Evolutionary conservation across 2,113 vertebrate genomes (phyloP).

Genomic region (Stomatorhinus ivindoensis): DNA sequence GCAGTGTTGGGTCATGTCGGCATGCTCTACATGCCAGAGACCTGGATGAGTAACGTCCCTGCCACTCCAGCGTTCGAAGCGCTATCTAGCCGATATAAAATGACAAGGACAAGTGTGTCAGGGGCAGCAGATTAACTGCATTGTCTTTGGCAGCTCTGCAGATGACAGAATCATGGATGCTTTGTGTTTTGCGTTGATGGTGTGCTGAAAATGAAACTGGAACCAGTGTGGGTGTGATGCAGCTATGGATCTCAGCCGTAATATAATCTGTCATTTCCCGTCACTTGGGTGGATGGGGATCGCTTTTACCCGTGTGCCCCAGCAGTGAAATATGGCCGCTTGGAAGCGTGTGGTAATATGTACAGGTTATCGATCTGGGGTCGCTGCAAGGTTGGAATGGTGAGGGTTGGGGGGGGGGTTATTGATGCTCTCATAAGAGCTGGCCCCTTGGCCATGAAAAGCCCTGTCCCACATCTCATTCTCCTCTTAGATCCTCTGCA

Average conservation of each 20-base stretch:
- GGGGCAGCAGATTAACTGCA: constrained; percentile 29
- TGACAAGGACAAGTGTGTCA: constrained; percentile 32
- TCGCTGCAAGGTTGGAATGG: neutral
- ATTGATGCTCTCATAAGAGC: neutral
- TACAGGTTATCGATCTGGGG: constrained; percentile 7
- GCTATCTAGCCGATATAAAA: constrained; percentile 30
- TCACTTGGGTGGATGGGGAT: neutral
- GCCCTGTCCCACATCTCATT: neutral
- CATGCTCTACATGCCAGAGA: constrained; percentile 14
- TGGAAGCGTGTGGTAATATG: neutral
- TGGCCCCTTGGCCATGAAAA: neutral
- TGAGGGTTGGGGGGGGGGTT: neutral
- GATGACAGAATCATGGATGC: constrained; percentile 19
- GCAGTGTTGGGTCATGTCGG: constrained; percentile 23
- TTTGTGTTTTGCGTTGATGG: neutral
- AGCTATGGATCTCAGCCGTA: neutral
- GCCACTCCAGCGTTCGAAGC: constrained; percentile 23
- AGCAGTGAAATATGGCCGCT: neutral
- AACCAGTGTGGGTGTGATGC: neutral
- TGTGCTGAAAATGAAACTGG: neutral
- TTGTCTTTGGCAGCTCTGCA: neutral
- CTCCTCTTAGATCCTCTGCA: neutral
- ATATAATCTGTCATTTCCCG: neutral
- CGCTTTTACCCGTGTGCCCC: neutral
- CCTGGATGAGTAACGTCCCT: constrained; percentile 31